These are phyloP conservation scores for Cotesia typhae DNA, from an alignment of 1,140 invertebrate genomes.

Conservation along the genomic window DNA sequence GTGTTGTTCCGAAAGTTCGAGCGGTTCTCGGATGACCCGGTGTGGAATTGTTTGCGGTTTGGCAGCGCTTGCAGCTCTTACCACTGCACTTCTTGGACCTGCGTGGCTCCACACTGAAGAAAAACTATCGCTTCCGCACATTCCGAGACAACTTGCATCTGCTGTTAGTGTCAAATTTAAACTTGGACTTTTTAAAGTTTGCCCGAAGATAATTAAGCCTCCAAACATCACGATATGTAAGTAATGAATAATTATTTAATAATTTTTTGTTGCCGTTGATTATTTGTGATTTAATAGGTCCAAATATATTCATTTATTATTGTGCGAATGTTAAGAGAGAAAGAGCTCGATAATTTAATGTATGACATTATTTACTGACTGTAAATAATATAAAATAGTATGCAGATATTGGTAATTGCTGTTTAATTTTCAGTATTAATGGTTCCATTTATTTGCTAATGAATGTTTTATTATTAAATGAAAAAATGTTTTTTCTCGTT, in stretches of 20 bases:
- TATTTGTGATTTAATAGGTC: no score
- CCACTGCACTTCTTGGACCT: slow-evolving; percentile 58
- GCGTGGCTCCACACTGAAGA: slow-evolving; percentile 64
- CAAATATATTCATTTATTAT: no score
- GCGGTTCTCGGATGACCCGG: slow-evolving; percentile 58
- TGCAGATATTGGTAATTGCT: no score
- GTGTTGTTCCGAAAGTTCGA: slow-evolving; percentile 57
- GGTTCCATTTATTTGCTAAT: no score
- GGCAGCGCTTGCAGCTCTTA: slow-evolving; percentile 59
- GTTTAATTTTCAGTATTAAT: no score
- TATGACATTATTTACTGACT: no score
- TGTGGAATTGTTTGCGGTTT: slow-evolving; percentile 62
- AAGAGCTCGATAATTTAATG: no score
- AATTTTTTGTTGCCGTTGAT: no score
- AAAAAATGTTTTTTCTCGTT: no score
- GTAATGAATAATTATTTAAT: slow-evolving; percentile 42
- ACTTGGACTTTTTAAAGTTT: slow-evolving; percentile 61
- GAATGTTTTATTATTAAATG: no score
- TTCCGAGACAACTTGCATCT: slow-evolving; percentile 48
- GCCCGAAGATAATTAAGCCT: slow-evolving; percentile 60
- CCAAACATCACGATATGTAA: slow-evolving; percentile 58
- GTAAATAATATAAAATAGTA: no score
- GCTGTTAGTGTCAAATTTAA: slow-evolving; percentile 59
- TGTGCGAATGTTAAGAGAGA: no score
- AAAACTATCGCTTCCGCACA: slow-evolving; percentile 51